A percentile compares a stretch with the other conserved stretches of the same genome.
These are phyloP conservation scores for Trissolcus japonicus DNA, from an alignment of 2,888 invertebrate genomes.

Conservation along the genomic window DNA sequence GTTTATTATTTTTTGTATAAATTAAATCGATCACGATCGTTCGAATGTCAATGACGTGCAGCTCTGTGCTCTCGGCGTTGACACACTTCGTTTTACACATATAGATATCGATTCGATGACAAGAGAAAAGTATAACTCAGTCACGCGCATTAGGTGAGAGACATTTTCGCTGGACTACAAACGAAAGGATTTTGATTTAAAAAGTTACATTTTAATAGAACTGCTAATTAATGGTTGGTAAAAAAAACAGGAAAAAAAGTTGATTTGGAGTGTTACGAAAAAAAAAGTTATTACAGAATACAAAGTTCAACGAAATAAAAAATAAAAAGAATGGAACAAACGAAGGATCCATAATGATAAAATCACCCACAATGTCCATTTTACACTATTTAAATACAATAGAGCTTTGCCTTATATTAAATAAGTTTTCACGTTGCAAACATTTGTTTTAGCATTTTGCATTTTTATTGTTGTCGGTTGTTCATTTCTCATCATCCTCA, in stretches of 20 bases:
- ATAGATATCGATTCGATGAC: constrained; percentile 59
- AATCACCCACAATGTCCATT: constrained; percentile 75
- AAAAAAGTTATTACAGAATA: constrained; percentile 56
- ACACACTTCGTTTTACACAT: constrained; percentile 62
- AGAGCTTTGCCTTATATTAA: constrained; percentile 75
- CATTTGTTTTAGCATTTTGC: constrained; percentile 42
- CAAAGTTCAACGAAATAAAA: constrained; percentile 32
- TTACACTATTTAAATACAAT: constrained; percentile 77
- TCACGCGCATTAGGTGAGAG: constrained; percentile 75
- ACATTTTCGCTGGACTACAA: constrained; percentile 75
- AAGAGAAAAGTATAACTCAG: constrained; percentile 68
- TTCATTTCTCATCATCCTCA: constrained; percentile 20
- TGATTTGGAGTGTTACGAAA: constrained; percentile 59
- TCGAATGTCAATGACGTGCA: constrained; percentile 50
- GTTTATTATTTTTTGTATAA: constrained; percentile 18
- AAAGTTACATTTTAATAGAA: constrained; percentile 58
- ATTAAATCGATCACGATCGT: constrained; percentile 35
- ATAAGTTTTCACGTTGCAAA: constrained; percentile 69
- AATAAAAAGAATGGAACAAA: constrained; percentile 58
- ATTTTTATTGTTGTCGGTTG: constrained; percentile 39
- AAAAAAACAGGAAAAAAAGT: neutral
- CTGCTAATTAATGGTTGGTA: neutral
- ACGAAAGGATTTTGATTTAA: constrained; percentile 74
- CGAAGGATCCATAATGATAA: constrained; percentile 39
- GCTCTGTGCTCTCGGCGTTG: constrained; percentile 63